phyloP scores from a whole-genome alignment of 2,797 vertebrate genomes.

The Urophycis tenuis region DNA sequence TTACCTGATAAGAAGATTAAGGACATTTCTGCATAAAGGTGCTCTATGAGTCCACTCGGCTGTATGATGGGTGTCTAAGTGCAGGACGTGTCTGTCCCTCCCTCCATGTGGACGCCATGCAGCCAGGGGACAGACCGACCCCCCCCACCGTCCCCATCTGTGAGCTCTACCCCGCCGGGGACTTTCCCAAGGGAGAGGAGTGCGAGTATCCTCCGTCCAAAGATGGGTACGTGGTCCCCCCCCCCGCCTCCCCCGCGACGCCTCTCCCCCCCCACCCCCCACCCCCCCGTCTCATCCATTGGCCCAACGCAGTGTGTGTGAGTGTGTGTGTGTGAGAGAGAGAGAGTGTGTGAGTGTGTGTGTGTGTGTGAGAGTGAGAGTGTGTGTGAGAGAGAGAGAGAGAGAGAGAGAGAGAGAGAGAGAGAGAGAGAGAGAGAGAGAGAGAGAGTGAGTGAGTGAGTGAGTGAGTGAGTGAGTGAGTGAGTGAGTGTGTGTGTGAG shows the following conservation, averaged over 20 bases:
- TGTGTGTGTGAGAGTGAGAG: not conserved
- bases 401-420: not conserved
- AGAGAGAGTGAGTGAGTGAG: not conserved
- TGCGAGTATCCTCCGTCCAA: constrained; percentile 93
- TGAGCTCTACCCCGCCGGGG: constrained; percentile 86
- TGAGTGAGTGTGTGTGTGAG: not conserved
- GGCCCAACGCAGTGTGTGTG: not conserved
- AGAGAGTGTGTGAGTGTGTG: too few relatives aligned
- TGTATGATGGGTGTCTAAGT: not conserved
- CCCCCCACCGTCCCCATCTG: constrained; percentile 95
- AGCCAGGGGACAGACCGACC: constrained; percentile 94
- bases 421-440: not conserved
- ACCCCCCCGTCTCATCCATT: not conserved
- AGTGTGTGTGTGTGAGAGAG: not conserved
- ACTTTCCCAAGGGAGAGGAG: constrained; percentile 94
- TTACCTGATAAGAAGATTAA: not conserved
- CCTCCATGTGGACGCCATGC: constrained; percentile 59
- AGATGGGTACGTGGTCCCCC: constrained; percentile 84
- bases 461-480: not conserved
- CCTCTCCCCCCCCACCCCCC: not conserved
- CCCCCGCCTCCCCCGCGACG: constrained; percentile 37
- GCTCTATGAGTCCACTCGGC: not conserved
- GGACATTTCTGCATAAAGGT: not conserved
- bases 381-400: not conserved
- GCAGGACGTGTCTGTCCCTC: constrained; percentile 17